These are phyloP conservation scores for Caenorhabditis zanzibari DNA, from an alignment of 2,888 invertebrate species.

Conservation along the genomic window DNA sequence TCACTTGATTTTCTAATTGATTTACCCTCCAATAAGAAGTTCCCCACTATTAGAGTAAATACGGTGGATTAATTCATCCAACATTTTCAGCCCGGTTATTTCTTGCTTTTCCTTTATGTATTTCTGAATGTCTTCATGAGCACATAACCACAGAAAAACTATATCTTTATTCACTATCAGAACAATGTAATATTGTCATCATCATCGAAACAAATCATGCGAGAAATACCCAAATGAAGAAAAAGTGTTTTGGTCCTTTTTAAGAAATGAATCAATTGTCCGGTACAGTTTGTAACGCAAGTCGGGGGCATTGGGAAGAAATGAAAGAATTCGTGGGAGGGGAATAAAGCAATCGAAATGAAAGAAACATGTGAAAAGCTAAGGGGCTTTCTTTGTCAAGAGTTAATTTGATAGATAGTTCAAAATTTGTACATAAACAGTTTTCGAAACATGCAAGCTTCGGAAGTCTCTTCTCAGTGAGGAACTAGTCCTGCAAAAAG, in stretches of 20 bases:
- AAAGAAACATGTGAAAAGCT: slow-evolving; percentile 37
- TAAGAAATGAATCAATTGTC: slow-evolving; percentile 13
- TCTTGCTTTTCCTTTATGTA: too few species aligned
- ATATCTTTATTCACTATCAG: slow-evolving; percentile 11
- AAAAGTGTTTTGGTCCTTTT: slow-evolving; percentile 35
- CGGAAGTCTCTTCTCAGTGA: background rate
- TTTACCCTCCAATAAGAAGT: too few species aligned
- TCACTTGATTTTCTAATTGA: too few species aligned
- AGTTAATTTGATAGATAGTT: slow-evolving; percentile 36
- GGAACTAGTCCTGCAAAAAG: slow-evolving; percentile 37
- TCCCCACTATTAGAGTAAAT: too few species aligned
- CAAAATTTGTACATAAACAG: slow-evolving; percentile 62
- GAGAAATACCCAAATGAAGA: slow-evolving; percentile 41
- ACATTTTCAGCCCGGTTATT: too few species aligned
- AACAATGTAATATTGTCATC: slow-evolving; percentile 30
- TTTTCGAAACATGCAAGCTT: background rate
- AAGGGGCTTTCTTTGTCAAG: slow-evolving; percentile 36
- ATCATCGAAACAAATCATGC: slow-evolving; percentile 27
- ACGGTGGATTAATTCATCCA: too few species aligned
- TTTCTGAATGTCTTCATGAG: too few species aligned
- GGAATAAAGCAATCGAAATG: slow-evolving; percentile 16
- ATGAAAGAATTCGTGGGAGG: slow-evolving; percentile 25
- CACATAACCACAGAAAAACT: background rate
- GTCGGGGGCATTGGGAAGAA: slow-evolving; percentile 18
- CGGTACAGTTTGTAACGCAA: slow-evolving; percentile 55